phyloP scores from a whole-genome alignment of 2,113 vertebrate genomes.

The Nansenia antarctica region DNA sequence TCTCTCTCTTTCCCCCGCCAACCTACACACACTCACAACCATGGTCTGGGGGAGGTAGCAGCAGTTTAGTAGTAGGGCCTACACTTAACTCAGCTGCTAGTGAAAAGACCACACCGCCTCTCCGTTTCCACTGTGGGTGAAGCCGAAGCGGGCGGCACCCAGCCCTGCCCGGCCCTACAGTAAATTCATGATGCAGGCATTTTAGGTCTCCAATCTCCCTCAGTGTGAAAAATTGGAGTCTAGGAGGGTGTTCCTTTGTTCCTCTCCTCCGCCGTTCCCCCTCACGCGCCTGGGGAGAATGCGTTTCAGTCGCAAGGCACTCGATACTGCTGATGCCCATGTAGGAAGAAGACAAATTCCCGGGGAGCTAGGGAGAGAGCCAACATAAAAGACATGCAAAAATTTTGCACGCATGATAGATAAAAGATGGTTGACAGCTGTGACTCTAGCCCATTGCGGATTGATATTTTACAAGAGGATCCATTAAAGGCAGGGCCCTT shows the following conservation, averaged over 20 bases:
- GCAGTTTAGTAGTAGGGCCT: constrained; percentile 30
- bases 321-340: constrained; percentile 28
- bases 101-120: background rate
- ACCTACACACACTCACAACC: constrained; percentile 11
- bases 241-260: constrained; percentile 35
- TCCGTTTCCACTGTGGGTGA: constrained; percentile 15
- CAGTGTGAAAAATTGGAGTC: constrained; percentile 27
- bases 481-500: constrained; percentile 26
- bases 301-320: constrained; percentile 28
- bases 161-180: constrained; percentile 19
- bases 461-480: constrained; percentile 44
- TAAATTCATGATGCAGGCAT: constrained; percentile 42
- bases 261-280: background rate
- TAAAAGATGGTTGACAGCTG: constrained; percentile 48
- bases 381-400: constrained; percentile 28
- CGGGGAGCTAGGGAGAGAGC: constrained; percentile 7
- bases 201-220: constrained; percentile 34
- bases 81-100: constrained; percentile 25
- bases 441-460: constrained; percentile 20
- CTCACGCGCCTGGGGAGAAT: constrained; percentile 5
- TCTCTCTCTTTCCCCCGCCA: constrained; percentile 11
- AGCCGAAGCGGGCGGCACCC: constrained; percentile 20
- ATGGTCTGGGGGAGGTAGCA: constrained; percentile 24
- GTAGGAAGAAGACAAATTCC: constrained; percentile 12
- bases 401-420: constrained; percentile 42